These are phyloP conservation scores for Aspidapion aeneum DNA, from an alignment of 2,888 invertebrate species.

Conservation along the genomic window DNA sequence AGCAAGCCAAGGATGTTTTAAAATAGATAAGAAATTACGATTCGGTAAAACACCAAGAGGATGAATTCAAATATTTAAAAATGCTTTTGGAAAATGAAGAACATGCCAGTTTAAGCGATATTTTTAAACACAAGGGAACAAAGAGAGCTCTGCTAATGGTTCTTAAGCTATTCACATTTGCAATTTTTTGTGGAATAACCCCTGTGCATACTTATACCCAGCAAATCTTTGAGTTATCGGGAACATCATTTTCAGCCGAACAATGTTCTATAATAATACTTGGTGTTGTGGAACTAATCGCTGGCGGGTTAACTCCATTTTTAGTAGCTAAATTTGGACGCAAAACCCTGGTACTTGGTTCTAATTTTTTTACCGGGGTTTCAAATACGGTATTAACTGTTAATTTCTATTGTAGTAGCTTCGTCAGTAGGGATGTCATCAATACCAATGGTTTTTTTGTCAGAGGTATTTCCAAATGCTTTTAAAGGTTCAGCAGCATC, in stretches of 20 bases:
- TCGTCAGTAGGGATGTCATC: not conserved
- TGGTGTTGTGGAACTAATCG: too few species aligned
- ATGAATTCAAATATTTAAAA: slow-evolving; percentile 53
- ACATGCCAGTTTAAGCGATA: slow-evolving; percentile 31
- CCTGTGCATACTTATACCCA: slow-evolving; percentile 78
- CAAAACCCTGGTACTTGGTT: slow-evolving; percentile 51
- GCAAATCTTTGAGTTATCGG: slow-evolving; percentile 65
- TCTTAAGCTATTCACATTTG: slow-evolving; percentile 71
- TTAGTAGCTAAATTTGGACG: slow-evolving; percentile 77
- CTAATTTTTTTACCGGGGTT: not conserved
- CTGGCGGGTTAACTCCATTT: slow-evolving; percentile 69
- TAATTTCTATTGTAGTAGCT: not conserved
- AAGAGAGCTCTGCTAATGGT: slow-evolving; percentile 74
- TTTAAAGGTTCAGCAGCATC: not conserved
- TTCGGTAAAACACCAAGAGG: slow-evolving; percentile 55
- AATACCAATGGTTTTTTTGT: not conserved
- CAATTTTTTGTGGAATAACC: slow-evolving; percentile 81
- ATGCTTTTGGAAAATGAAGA: slow-evolving; percentile 18
- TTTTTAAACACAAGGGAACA: slow-evolving; percentile 59
- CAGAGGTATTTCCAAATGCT: not conserved
- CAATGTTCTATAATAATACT: slow-evolving; percentile 71
- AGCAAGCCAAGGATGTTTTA: slow-evolving; percentile 63
- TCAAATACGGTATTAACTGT: too few species aligned
- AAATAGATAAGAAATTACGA: slow-evolving; percentile 60
- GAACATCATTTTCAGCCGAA: slow-evolving; percentile 54